These are phyloP conservation scores for Chrysaora quinquecirrha DNA, from an alignment of 30 jellyfish, hydroid and myxozoan species.

Conservation along the genomic window DNA sequence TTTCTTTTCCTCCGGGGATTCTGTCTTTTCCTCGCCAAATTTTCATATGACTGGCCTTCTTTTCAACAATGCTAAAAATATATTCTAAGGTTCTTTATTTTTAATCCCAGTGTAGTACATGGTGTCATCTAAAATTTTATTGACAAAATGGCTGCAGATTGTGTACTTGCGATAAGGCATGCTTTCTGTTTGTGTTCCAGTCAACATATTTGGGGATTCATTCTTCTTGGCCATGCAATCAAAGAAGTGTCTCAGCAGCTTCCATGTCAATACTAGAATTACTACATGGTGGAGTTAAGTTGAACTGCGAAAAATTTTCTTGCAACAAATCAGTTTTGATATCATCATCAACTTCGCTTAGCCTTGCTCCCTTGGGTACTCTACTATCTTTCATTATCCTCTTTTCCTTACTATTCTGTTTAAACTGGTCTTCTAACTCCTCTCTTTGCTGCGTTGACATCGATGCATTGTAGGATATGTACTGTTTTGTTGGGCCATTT, in stretches of 20 bases:
- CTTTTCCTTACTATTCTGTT: not conserved
- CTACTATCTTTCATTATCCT: not conserved
- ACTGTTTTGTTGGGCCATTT: not conserved
- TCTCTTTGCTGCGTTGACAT: not conserved
- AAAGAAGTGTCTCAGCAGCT: no score
- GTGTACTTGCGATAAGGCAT: not conserved
- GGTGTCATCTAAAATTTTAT: not conserved
- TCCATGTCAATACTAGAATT: no score
- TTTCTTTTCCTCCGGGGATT: not conserved
- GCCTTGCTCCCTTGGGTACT: not conserved
- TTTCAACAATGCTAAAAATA: not conserved
- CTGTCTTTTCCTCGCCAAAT: not conserved
- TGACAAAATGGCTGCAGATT: not conserved
- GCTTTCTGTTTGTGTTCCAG: not conserved
- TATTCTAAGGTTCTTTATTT: not conserved
- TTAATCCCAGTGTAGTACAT: not conserved
- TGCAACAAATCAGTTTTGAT: not conserved
- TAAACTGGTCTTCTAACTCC: not conserved
- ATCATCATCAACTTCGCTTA: not conserved
- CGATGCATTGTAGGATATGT: not conserved
- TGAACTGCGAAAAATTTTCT: not conserved
- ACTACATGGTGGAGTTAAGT: not conserved
- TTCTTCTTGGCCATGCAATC: no score
- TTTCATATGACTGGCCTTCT: not conserved
- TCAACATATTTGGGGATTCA: no score